These are phyloP conservation scores for Gymnoscopelus microlampas DNA, from an alignment of 2,797 vertebrate genomes.

Conservation along the genomic window DNA sequence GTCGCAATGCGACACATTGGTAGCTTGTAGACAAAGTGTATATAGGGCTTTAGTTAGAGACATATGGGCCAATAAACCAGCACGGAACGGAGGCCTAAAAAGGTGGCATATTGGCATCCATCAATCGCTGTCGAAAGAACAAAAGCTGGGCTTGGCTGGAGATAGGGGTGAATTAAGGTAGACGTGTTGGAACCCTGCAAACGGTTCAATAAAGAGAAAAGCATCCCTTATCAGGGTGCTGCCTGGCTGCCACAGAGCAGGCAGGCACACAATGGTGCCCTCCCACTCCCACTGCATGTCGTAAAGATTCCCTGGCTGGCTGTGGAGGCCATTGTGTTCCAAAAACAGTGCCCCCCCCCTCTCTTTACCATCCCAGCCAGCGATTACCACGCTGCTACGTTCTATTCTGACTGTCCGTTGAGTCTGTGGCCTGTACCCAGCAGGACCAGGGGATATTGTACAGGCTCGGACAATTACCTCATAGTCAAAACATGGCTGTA, in stretches of 20 bases:
- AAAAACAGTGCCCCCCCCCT: conserved; percentile 68
- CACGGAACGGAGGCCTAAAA: conserved; percentile 6
- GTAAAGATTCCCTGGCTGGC: conserved; percentile 50
- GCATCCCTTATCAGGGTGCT: conserved; percentile 70
- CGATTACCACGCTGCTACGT: conserved; percentile 61
- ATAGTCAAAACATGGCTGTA: conserved; percentile 42
- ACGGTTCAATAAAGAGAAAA: conserved; percentile 47
- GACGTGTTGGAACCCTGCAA: conserved; percentile 46
- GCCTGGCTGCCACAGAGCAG: conserved; percentile 62
- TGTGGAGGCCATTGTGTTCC: conserved; percentile 67
- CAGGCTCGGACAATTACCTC: conserved; percentile 63
- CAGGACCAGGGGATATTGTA: conserved; percentile 52
- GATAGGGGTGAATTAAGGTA: conserved; percentile 33
- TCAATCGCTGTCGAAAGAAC: conserved; percentile 26
- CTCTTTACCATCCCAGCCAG: conserved; percentile 68
- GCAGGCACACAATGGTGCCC: conserved; percentile 55
- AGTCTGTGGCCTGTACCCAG: conserved; percentile 46
- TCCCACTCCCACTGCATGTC: conserved; percentile 47
- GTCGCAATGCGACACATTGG: no score
- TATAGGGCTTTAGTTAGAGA: neutral
- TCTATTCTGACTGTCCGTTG: conserved; percentile 39
- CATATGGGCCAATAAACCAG: conserved; percentile 19
- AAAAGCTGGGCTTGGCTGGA: conserved; percentile 34
- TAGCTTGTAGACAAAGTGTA: no score
- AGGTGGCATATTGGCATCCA: conserved; percentile 16